Evolutionary conservation across 2,797 vertebrate genomes (phyloP), one percentile per base, ranked within the genome.

Genomic region (Phalloptychus januarius): DNA sequence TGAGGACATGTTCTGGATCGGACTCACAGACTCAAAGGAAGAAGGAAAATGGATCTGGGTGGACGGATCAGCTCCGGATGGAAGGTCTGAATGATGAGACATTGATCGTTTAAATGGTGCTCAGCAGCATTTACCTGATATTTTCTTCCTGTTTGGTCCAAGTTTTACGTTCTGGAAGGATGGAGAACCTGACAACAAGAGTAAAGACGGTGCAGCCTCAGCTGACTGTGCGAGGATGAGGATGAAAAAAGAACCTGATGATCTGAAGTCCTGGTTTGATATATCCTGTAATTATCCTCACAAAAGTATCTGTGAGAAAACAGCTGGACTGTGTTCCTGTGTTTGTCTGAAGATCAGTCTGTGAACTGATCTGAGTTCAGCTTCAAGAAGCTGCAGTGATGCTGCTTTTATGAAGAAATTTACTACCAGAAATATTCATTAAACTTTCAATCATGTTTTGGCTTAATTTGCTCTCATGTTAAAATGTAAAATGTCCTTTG

Each of bases 1-100:
- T 4, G 1, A 28, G 1, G 80, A 84, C 31, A 84, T 31, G 58
- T 94, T 93, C 83, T 94, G 92, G 91, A 94, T 93, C 3, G 90
- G 93, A 61, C 88, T 93, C 81, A 91, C 91, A 2, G 92, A 94
- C 80, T 54, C n/a, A 1, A 0, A 33, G 11, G 0, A 0, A 1
- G 93, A 94, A 63, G n/a, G 0, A 0, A 15, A 0, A 0, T 94
- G 92, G 92, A 0, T 80, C 11, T 94, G 89, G 93, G 61, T 31
- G 13, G 93, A 94, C n/a, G 71, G 72, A 2, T 86, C 88, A 42
- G 0, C 0, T 1, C 88, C 91, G 31, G 0, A 67, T 0, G 0
- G 0, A 1, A 72, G 83, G 91, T 93, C 7, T 81, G 1, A 40
- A 40, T 40, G 7, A 40, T 40, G 38, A 40, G 38, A n/a, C n/a